Conservation (phyloP, 1,140 invertebrate species). For the Teleopsis dalmanni region DNA sequence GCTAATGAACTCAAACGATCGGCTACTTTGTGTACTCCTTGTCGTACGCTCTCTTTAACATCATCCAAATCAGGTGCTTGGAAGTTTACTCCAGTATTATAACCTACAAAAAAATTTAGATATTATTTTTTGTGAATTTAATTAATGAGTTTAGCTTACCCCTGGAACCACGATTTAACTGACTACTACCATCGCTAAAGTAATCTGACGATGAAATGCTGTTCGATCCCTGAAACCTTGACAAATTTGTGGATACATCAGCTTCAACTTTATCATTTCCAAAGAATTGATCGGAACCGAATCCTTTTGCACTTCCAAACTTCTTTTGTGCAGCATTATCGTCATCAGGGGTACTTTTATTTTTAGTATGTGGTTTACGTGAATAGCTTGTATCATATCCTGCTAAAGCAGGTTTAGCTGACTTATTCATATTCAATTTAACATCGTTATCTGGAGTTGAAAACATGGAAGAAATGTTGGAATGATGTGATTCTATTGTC, state of each 20-base stretch:
- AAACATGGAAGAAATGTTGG: slow-evolving; percentile 42
- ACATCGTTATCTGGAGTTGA: slow-evolving; percentile 8
- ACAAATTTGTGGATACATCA: slow-evolving; percentile 32
- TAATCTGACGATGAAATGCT: slow-evolving; percentile 95
- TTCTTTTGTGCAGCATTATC: slow-evolving; percentile 75
- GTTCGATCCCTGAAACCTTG: slow-evolving; percentile 78
- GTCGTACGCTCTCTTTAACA: slow-evolving; percentile 90
- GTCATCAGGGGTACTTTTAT: slow-evolving; percentile 9
- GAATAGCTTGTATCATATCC: background rate
- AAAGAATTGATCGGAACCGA: slow-evolving; percentile 96
- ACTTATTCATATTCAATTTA: background rate
- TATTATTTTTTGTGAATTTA: background rate
- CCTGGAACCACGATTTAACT: background rate
- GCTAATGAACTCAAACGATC: slow-evolving; percentile 87
- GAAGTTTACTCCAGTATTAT: slow-evolving; percentile 30
- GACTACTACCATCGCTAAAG: slow-evolving; percentile 61
- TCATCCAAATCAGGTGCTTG: slow-evolving; percentile 69
- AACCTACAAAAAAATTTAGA: slow-evolving; percentile 15
- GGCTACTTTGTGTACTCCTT: slow-evolving; percentile 94
- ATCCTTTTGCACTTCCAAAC: slow-evolving; percentile 93
- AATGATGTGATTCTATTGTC: slow-evolving; percentile 36
- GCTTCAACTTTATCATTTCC: slow-evolving; percentile 53
- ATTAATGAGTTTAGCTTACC: too few relatives aligned
- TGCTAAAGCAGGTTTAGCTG: slow-evolving; percentile 1
- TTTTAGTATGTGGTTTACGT: slow-evolving; percentile 7